phyloP scores from a whole-genome alignment of 2,797 vertebrate genomes.

The Semotilus atromaculatus region DNA sequence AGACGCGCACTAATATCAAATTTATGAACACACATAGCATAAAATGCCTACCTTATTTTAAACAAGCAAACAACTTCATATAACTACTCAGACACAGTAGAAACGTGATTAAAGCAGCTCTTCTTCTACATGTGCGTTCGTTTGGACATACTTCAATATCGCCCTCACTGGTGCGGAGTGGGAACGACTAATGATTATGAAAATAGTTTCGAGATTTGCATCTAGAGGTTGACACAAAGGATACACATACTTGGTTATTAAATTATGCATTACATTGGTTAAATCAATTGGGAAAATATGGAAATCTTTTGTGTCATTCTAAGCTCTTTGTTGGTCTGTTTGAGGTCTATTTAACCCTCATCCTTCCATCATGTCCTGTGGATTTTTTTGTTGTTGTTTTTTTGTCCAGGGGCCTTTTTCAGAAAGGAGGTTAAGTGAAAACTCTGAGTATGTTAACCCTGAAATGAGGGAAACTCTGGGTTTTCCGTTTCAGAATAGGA shows the following conservation, averaged over 20 bases:
- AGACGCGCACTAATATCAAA: neutral
- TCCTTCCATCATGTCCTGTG: too few relatives aligned
- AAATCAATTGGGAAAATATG: neutral
- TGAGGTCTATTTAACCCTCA: neutral
- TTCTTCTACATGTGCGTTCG: neutral
- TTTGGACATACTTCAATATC: neutral
- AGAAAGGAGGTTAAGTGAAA: too few relatives aligned
- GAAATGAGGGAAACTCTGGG: too few relatives aligned
- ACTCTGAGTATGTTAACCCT: too few relatives aligned
- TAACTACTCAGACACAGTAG: neutral
- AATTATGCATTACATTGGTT: neutral
- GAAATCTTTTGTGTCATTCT: neutral
- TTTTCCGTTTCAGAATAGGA: too few relatives aligned
- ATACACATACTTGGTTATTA: neutral
- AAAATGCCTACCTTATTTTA: conserved; percentile 15
- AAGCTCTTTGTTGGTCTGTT: neutral
- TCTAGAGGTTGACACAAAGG: neutral
- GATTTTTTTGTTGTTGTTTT: too few relatives aligned
- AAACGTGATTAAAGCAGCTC: neutral
- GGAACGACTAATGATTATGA: neutral
- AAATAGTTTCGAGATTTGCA: neutral
- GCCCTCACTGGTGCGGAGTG: conserved; percentile 28
- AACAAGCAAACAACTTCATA: neutral
- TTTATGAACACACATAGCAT: neutral
- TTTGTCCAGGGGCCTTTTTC: too few relatives aligned